Conservation (phyloP, 1,140 invertebrate species). For the Caenorhabditis inopinata region DNA sequence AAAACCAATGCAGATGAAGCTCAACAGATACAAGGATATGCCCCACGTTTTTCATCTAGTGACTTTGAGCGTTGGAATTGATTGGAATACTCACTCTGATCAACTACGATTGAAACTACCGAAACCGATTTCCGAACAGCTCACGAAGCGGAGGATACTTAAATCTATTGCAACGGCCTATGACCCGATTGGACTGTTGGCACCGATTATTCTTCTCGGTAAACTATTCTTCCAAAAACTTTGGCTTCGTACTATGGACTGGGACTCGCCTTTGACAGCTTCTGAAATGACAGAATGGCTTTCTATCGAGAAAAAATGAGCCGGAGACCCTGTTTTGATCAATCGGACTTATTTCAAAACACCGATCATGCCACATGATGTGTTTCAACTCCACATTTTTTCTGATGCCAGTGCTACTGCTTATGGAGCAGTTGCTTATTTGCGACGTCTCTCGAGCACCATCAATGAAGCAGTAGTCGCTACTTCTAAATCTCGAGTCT, state of each 20-base stretch:
- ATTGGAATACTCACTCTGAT: background rate
- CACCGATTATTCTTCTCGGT: background rate
- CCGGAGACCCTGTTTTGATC: background rate
- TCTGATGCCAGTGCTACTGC: slow-evolving; percentile 37
- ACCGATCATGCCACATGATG: background rate
- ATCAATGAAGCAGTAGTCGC: background rate
- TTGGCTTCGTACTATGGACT: no score
- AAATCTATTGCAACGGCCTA: background rate
- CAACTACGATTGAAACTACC: background rate
- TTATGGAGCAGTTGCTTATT: slow-evolving; percentile 40
- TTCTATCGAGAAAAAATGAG: no score
- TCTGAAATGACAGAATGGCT: no score
- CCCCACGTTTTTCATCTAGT: no score
- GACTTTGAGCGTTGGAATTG: background rate
- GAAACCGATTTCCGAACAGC: background rate
- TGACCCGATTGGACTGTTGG: background rate
- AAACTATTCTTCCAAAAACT: background rate
- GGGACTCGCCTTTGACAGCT: no score
- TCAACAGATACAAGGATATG: no score
- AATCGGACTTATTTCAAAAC: background rate
- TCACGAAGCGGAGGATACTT: background rate
- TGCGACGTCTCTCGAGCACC: background rate
- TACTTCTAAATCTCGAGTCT: slow-evolving; percentile 37
- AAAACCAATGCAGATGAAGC: no score
- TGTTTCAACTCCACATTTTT: slow-evolving; percentile 43